phyloP scores from a whole-genome alignment of 2,113 vertebrate genomes.

The Mormyrus lacerda region DNA sequence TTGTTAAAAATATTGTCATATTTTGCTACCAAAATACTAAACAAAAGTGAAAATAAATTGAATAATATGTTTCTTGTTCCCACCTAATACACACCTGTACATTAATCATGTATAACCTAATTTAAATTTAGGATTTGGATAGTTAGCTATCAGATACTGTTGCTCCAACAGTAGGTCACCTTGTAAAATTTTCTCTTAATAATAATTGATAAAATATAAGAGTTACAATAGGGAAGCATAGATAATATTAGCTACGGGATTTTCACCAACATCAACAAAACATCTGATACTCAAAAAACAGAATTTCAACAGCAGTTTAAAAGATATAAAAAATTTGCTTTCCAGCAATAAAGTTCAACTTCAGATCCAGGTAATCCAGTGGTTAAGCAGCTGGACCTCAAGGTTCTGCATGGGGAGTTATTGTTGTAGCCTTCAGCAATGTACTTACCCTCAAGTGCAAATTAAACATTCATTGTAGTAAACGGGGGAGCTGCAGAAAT shows the following conservation, averaged over 20 bases:
- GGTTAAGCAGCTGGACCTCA: background rate
- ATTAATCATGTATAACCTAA: background rate
- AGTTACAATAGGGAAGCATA: background rate
- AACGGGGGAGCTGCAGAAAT: background rate
- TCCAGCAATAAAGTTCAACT: background rate
- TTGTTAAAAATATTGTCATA: background rate
- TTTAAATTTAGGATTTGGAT: background rate
- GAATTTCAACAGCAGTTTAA: background rate
- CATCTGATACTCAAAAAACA: background rate
- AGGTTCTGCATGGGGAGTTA: background rate
- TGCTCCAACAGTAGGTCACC: background rate
- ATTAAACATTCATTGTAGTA: background rate
- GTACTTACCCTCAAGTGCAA: background rate
- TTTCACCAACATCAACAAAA: background rate
- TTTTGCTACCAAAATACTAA: background rate
- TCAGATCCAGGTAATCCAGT: background rate
- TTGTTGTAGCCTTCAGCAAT: background rate
- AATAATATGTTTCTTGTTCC: background rate
- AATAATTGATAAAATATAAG: background rate
- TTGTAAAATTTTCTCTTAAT: background rate
- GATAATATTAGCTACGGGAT: background rate
- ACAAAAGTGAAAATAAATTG: background rate
- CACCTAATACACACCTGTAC: background rate
- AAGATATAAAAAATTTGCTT: background rate
- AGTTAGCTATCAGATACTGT: background rate